Evolutionary conservation across 2,888 invertebrate species (phyloP), one percentile per base, ranked within the genome.

Genomic region (Plebejus argus): DNA sequence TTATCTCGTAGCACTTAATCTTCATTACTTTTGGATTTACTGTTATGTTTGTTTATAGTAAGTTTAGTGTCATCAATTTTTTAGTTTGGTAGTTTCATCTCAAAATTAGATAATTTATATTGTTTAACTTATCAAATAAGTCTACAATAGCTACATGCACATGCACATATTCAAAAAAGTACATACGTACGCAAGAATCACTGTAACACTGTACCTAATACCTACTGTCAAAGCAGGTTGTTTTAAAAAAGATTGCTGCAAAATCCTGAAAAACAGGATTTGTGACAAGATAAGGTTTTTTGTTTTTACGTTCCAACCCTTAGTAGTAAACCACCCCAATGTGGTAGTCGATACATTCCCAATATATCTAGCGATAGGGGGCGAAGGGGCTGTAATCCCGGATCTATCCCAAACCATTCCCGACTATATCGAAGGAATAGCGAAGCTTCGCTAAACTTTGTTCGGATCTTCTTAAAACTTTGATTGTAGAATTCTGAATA

Each of bases 381-480:
- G 77, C 77, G 79, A 78, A 76, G 81, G 83, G 79, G 81, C 79
- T 80, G 82, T 86, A 85, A 88, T 85, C 85, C 82, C 81, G 88
- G 90, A 86, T 87, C 88, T 88, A 84, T 84, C 83, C 83, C 84
- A 85, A 83, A 85, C 84, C 83, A 83, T 83, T 83, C 82, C 81
- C 83, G 85, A 82, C 83, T 85, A 80, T 80, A 80, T 77, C 79
- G 79, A 79, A 80, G 84, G 83, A 82, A 85, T 82, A 81, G 83
- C 78, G 53, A 33, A 28, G 28, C 66, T 66, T 66, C 66, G 66
- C 2, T 28, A 18, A 66, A 66, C 66, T 66, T 66, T 1, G 66
- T 12, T 28, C 66, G 28, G 66, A 66, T 33, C 33, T 18, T 66
- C 66, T 66, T 66, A 66, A 66, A 66, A 66, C 66, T 66, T 66